These are phyloP conservation scores for Eulemur albifrons DNA, from an alignment of 2,797 vertebrate species.

Conservation along the genomic window DNA sequence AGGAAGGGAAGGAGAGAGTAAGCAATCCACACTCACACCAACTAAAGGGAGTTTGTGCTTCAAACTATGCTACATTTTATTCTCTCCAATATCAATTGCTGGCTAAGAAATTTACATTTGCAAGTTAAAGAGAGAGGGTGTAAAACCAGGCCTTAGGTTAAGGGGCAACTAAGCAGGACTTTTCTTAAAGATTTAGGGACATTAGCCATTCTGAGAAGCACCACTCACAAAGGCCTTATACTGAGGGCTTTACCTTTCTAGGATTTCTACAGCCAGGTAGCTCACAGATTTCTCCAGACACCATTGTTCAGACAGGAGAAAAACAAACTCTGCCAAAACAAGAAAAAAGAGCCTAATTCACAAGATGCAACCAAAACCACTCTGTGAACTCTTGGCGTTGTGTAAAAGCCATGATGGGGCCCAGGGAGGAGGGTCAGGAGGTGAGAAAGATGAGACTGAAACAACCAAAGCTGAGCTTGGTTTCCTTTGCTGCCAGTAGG, in stretches of 20 bases:
- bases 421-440: slow-evolving; percentile 53
- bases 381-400: slow-evolving; percentile 41
- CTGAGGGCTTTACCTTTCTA: slow-evolving; percentile 89
- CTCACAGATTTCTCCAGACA: slow-evolving; percentile 86
- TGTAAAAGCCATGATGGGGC: slow-evolving; percentile 47
- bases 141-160: neutral
- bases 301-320: slow-evolving; percentile 90
- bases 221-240: neutral
- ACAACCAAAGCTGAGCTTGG: slow-evolving; percentile 3
- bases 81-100: neutral
- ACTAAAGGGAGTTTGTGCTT: neutral
- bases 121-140: neutral
- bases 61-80: neutral
- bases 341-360: slow-evolving; percentile 61
- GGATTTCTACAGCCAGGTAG: slow-evolving; percentile 93
- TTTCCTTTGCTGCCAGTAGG: slow-evolving; percentile 48
- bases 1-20: neutral
- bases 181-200: neutral
- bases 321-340: slow-evolving; percentile 89
- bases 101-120: neutral
- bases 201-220: neutral
- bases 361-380: slow-evolving; percentile 63
- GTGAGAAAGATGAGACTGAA: slow-evolving; percentile 60
- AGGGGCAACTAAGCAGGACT: neutral
- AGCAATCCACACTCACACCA: neutral